phyloP scores from a whole-genome alignment of 64 coral and sea anemone genomes.

The Porites lutea region DNA sequence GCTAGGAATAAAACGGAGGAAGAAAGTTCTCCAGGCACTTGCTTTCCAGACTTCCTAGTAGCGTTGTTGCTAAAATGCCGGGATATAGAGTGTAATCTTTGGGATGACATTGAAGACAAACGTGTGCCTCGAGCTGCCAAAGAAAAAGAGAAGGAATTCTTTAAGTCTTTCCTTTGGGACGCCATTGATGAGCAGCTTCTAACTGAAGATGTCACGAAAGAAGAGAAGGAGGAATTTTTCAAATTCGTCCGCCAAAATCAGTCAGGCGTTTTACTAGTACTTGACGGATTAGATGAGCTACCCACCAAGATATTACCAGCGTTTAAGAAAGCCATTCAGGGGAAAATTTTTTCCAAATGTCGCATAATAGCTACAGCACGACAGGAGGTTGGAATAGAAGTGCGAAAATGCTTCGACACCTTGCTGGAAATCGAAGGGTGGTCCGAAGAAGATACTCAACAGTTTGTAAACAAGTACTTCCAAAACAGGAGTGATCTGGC shows the following conservation, averaged over 20 bases:
- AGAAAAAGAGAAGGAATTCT: no score
- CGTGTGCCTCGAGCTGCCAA: no score
- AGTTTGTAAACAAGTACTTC: slow-evolving; percentile 14
- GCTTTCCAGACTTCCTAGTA: slow-evolving; percentile 18
- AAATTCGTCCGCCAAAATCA: slow-evolving; percentile 22
- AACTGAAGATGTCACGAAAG: slow-evolving; percentile 16
- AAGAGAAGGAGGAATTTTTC: slow-evolving; percentile 1
- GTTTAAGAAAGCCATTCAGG: neutral
- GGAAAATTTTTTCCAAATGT: neutral
- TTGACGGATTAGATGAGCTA: neutral
- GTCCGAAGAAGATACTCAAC: neutral
- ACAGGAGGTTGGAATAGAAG: neutral
- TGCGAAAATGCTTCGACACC: neutral
- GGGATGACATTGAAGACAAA: no score
- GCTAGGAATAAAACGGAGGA: neutral
- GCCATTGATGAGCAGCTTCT: slow-evolving; percentile 31
- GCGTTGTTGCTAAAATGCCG: neutral
- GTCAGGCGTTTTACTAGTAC: neutral
- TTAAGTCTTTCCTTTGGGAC: no score
- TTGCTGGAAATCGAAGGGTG: neutral
- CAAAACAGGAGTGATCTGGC: neutral
- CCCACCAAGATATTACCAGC: neutral
- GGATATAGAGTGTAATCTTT: no score
- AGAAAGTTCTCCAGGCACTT: no score
- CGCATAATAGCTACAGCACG: neutral